Conservation (phyloP, 2,113 vertebrate species). For the Perognathus longimembris region DNA sequence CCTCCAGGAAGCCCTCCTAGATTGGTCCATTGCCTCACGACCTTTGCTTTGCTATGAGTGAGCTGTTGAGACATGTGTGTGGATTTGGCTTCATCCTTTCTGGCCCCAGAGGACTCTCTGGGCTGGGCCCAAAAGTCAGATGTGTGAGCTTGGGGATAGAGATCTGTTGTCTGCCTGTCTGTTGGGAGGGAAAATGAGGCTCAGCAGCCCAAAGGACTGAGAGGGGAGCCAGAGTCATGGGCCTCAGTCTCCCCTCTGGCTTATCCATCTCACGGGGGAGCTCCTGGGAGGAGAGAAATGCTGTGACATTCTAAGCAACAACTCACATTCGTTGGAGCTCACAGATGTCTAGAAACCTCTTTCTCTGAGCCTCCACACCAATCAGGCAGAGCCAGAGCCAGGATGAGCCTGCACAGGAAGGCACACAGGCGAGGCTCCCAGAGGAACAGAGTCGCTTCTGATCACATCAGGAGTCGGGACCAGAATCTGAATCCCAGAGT, state of each 20-base stretch:
- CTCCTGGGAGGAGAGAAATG: background rate
- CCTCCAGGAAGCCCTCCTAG: slow-evolving; percentile 29
- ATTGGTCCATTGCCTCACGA: background rate
- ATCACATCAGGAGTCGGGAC: background rate
- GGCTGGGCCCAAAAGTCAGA: background rate
- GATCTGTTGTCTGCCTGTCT: background rate
- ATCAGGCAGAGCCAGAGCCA: background rate
- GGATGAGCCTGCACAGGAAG: background rate
- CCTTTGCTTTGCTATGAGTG: background rate
- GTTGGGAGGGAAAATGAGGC: background rate
- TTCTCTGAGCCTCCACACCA: too few relatives aligned
- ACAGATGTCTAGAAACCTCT: background rate
- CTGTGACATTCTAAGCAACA: background rate
- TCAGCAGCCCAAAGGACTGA: background rate
- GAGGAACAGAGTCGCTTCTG: background rate
- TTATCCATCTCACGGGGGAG: accelerated
- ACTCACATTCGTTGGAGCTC: background rate
- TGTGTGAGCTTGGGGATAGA: background rate
- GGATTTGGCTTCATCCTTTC: background rate
- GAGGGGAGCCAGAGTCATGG: background rate
- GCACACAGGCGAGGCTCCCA: background rate
- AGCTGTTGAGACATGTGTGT: background rate
- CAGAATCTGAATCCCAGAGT: background rate
- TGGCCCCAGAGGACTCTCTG: background rate
- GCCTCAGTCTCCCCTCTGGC: background rate